Base-by-base conservation (phyloP, 2,113 vertebrate species). In the Trinectes maculatus region DNA sequence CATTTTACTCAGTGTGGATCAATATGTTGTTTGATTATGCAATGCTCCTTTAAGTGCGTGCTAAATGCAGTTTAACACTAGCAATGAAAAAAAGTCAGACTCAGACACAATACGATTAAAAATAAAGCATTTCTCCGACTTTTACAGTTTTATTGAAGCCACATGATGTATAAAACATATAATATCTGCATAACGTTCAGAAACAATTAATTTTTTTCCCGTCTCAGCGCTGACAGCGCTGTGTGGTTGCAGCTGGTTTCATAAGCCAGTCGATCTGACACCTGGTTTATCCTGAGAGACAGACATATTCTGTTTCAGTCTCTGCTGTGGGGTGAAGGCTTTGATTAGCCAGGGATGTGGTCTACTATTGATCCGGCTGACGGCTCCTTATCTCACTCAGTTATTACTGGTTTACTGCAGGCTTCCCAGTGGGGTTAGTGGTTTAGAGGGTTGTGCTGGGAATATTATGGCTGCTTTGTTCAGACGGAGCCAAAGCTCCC, bases 281-380 rank as follows among this genome's bases (percentile, higher is more conserved):
- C 70, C 58, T 54, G 54, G 63, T 67, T 74, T 57, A 71, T 77
- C 77, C 76, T 53, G 52, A 65, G 39, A 83, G 57, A 72, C 60
- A 55, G 60, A 68, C 57, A 43, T 67, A 62, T 74, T 80, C 65
- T 55, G 42, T 56, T 55, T 63, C 65, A 62, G 57, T 48, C 54
- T 79, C 69, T 79, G 69, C 57, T 76, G 73, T 71, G 47, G 55
- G 61, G 22, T 60, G 63, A 76, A 68, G 54, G 72, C 84, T 86
- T 89, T 85, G 85, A 85, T 84, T 83, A 71, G 79, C 48, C 73
- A 61, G 55, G 19, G 75, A 73, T 81, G 85, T 75, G 82, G 79
- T 83, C 77, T 53, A 37, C 64, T 84, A 85, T 88, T 85, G 86
- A 88, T 88, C 85, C 34, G 47, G 43, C 80, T 79, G 80, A 77